Evolutionary conservation across 1,140 invertebrate genomes (phyloP), one percentile per base, ranked within the genome.

Genomic region (Caenorhabditis latens): DNA sequence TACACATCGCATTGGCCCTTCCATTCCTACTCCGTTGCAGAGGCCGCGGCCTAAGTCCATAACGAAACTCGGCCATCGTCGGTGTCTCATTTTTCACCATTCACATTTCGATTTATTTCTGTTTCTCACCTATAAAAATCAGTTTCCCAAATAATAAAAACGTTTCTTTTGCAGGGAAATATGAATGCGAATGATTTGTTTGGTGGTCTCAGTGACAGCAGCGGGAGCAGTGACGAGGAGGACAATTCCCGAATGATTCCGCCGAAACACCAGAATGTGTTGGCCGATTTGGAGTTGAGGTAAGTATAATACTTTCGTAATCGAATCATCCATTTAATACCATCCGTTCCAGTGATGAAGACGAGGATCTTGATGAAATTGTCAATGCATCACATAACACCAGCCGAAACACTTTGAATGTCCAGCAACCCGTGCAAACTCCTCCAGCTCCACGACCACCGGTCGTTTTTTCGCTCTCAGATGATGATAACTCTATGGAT

Each of bases 101-200:
- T 53, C 0, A 53, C 16, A 14, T 53, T 53, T 16, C 50, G 5
- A 53, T 53, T 53, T 53, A 32, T 32, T 53, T 9, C 50, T 9
- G 0, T 48, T 75, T 75, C 43, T 46, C 42, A 46, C 67, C 2
- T 46, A 6, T 46, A 46, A 75, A 16, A 19, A 75, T 46, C 13
- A 24, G 11, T 75, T 48, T 48, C 16, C 42, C 2, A 6, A 11
- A 67, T 42, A 40, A 13, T 40, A 40, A 40, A 46, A 4, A 9
- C 11, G 46, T 71, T 71, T 71, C n/a, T n/a, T n/a, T 71, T 46
- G 19, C 7, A 21, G 11, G 53, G 24, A 79, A 79, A 79, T 53
- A 16, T 11, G 71, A 79, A 79, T 79, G 71, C 71, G 11, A 79
- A 79, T n/a, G 71, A 79, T 79, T 79, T 79, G 71, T 79, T 79